Base-by-base conservation (phyloP, 2,797 vertebrate genomes). In the Staurois parvus region DNA sequence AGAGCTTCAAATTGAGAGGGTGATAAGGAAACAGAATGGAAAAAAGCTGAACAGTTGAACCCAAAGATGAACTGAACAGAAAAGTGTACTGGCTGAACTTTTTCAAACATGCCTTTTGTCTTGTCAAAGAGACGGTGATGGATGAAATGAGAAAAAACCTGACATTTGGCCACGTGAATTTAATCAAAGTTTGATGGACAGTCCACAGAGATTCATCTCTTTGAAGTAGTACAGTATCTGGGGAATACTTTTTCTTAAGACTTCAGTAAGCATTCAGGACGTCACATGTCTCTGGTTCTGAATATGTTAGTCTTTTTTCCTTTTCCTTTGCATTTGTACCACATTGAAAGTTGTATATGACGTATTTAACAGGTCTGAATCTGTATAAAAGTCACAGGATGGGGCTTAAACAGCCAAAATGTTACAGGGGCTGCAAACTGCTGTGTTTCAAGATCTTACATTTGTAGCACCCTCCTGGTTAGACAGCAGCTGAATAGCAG, bases 1-100 rank as follows among this genome's bases (percentile, higher is more conserved):
- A 80, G 56, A 80, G 70, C 79, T 59, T 80, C 67, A 72, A 72
- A 72, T 72, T 21, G 59, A 72, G 45, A 59, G 24, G 79, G 69
- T 70, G 79, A 72, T 80, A 80, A 80, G 72, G 79, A 80, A 80
- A 72, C 79, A 80, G 79, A 80, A 80, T 80, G 48, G 79, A 59
- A 80, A 80, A 72, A 80, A 68, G 45, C 72, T 34, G 68, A 72
- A 80, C 79, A 72, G 79, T 68, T 80, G 79, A 80, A 80, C 79
- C 79, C 79, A 72, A 80, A 80, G 34, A 12, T 80, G 79, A 80
- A 56, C 79, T 80, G 32, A 40, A 34, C 68, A 34, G 29, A 70
- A 80, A 80, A 80, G 79, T 70, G 34, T 80, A 52, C 79, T 21
- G 29, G 68, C 70, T 80, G 67, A 80, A 80, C 68, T 72, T 80